Percentiles rank a stretch among this genome's conserved stretches.
Evolutionary conservation across 2,113 vertebrate species (phyloP).

Genomic region (Otus sunia): DNA sequence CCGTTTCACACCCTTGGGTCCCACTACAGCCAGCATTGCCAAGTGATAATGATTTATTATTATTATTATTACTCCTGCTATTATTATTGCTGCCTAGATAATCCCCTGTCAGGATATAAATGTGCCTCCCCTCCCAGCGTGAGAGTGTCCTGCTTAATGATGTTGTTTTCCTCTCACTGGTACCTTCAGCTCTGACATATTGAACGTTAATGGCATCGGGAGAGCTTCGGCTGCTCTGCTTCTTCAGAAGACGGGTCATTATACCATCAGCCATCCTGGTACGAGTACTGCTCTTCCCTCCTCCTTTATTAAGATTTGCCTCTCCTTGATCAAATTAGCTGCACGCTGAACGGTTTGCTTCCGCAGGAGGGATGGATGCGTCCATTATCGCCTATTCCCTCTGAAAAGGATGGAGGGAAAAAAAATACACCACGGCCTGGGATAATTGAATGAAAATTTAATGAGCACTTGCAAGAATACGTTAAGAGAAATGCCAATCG

Average conservation of each 20-base stretch:
- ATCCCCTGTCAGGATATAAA: constrained; percentile 45
- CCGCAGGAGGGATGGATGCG: background rate
- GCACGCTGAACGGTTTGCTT: background rate
- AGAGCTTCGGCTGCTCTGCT: background rate
- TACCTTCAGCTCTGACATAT: constrained; percentile 37
- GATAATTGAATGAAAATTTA: constrained; percentile 68
- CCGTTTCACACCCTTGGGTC: background rate
- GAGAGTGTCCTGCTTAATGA: constrained; percentile 49
- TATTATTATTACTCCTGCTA: constrained; percentile 34
- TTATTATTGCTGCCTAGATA: constrained; percentile 45
- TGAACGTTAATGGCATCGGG: background rate
- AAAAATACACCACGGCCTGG: background rate
- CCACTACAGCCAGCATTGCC: background rate
- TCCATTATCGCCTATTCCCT: background rate
- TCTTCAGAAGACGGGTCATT: constrained; percentile 21
- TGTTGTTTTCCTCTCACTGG: constrained; percentile 13
- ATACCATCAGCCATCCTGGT: background rate
- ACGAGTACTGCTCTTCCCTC: background rate
- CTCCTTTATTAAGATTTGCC: constrained; percentile 32
- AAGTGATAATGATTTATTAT: constrained; percentile 27
- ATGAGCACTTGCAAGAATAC: constrained; percentile 62
- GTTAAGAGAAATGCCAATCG: constrained; percentile 34
- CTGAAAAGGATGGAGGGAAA: background rate
- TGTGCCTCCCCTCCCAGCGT: background rate
- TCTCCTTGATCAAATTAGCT: constrained; percentile 35